Base-by-base conservation (phyloP, 1,140 invertebrate genomes). In the Leptinotarsa undecemlineata region DNA sequence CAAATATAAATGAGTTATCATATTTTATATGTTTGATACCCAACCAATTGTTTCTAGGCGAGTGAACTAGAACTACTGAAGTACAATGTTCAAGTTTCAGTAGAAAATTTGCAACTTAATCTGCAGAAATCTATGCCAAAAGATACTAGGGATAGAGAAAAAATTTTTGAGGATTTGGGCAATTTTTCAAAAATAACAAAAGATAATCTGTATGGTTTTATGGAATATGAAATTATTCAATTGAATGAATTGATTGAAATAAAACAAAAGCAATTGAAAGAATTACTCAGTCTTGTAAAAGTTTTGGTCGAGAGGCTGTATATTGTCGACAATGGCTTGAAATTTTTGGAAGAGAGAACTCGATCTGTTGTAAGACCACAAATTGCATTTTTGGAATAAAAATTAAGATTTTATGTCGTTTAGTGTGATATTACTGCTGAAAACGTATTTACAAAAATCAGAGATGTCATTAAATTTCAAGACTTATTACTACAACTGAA, bases 211-310 rank as follows among this genome's bases (percentile, higher is more conserved):
- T 68, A 68, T 5, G 21, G 48, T 33, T 61, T 61, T 21, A 26
- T 61, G 48, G 48, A 60, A 26, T 48, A 62, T 20, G 68, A 70
- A 61, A 63, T 63, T 15, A 48, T 48, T 17, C n/a, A 74, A 19
- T 51, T 74, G 5, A 64, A 70, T 19, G 26, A 19, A n/a, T 13
- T 60, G 2, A 26, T 73, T 20, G 69, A 48, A 17, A 60, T 74
- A 14, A 80, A 77, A 74, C 74, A 78, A 60, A 68, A 63, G 4
- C 73, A 79, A 19, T 42, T 80, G 15, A 33, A 63, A 67, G 74
- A 80, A 20, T 76, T 76, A 42, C 73, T 79, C 3, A 26, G 71
- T 26, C 71, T 80, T 15, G 77, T 77, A n/a, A 77, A 74, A 68
- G 48, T 77, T 14, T 64, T 80, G 42, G 73, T 79, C 3, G 61